Percentiles rank a stretch among this genome's conserved stretches.
phyloP scores from a whole-genome alignment of 2,797 vertebrate species.

The Rhinogobio ventralis region DNA sequence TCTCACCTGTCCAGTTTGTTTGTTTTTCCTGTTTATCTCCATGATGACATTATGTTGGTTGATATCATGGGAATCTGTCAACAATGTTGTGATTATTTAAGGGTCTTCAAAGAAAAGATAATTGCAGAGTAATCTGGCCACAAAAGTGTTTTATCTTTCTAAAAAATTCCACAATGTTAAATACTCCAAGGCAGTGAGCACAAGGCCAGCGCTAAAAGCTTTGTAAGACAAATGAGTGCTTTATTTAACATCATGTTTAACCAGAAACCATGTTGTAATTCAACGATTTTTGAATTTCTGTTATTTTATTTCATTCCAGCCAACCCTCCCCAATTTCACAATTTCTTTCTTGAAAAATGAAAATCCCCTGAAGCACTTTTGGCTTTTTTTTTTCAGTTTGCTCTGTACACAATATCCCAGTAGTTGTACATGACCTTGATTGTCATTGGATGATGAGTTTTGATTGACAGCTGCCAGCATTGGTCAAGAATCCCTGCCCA shows the following conservation, averaged over 20 bases:
- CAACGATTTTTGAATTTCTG: neutral
- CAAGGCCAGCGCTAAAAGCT: neutral
- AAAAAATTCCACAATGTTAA: constrained; percentile 9
- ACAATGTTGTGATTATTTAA: constrained; percentile 32
- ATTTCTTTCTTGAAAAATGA: constrained; percentile 3
- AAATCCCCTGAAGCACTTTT: constrained; percentile 41
- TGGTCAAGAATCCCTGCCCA: constrained; percentile 62
- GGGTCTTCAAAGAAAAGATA: constrained; percentile 52
- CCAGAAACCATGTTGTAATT: neutral
- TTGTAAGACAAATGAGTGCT: neutral
- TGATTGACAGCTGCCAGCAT: constrained; percentile 73
- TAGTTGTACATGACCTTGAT: constrained; percentile 74
- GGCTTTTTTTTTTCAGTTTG: neutral
- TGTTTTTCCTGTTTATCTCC: constrained; percentile 35
- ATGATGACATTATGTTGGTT: neutral
- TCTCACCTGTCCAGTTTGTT: constrained; percentile 23
- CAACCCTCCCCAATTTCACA: neutral
- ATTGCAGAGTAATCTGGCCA: neutral
- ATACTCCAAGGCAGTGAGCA: neutral
- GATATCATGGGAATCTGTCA: constrained; percentile 39
- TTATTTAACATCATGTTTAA: neutral
- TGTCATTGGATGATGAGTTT: constrained; percentile 73
- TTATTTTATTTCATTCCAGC: neutral
- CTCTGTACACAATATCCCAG: constrained; percentile 11
- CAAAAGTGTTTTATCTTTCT: constrained; percentile 33